Evolutionary conservation across 2,113 vertebrate species (phyloP).

Genomic region (Platichthys flesus): DNA sequence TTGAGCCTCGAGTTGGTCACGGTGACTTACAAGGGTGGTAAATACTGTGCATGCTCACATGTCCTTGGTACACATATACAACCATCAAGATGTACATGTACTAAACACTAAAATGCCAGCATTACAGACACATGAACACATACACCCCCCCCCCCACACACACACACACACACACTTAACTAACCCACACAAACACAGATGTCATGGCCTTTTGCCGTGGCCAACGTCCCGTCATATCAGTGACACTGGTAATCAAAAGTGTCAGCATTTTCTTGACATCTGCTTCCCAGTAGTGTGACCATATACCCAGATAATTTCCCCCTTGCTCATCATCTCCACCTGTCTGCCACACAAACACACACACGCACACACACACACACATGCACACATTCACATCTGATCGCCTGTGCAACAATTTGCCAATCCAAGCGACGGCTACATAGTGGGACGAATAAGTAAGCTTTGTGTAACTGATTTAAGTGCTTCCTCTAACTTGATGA

Average conservation of each 20-base stretch:
- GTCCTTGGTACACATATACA: conserved; percentile 31
- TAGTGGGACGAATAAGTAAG: neutral
- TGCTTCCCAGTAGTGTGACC: conserved; percentile 59
- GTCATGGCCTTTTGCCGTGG: conserved; percentile 53
- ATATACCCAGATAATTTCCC: conserved; percentile 47
- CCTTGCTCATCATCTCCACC: conserved; percentile 54
- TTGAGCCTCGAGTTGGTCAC: conserved; percentile 47
- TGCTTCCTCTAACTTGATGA: neutral
- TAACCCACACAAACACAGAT: conserved; percentile 29
- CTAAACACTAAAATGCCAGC: conserved; percentile 14
- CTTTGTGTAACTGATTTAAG: neutral
- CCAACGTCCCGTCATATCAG: conserved; percentile 44
- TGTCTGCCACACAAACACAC: conserved; percentile 36
- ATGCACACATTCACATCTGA: neutral
- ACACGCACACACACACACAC: neutral
- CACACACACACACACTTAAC: conserved; percentile 14
- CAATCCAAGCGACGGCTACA: neutral
- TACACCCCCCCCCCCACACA: conserved; percentile 21
- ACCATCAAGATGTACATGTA: conserved; percentile 24
- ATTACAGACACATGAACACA: conserved; percentile 10
- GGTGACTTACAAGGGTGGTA: conserved; percentile 33
- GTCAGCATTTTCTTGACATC: conserved; percentile 72
- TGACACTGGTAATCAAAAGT: conserved; percentile 63
- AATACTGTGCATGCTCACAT: conserved; percentile 52
- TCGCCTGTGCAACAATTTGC: conserved; percentile 16